Conservation (phyloP, 2,888 invertebrate genomes). For the Ormyrus nitidulus region DNA sequence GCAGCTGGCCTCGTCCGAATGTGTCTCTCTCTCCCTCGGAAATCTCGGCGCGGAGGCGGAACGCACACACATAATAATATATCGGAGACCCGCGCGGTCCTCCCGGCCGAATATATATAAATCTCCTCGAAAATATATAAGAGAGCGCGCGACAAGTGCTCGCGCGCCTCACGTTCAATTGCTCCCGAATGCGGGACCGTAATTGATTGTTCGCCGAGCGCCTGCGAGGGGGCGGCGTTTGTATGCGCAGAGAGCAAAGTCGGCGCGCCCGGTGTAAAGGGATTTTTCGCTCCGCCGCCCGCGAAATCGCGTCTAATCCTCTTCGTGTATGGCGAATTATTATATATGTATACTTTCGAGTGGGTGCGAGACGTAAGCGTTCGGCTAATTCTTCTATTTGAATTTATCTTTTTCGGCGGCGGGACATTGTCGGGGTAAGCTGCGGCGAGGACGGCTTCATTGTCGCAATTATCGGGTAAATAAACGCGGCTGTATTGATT, state of each 20-base stretch:
- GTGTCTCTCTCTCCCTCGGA: conserved; percentile 47
- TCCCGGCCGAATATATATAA: no score
- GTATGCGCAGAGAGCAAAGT: conserved; percentile 1
- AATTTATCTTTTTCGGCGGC: no score
- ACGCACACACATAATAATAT: not conserved
- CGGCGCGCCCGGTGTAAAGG: conserved; percentile 31
- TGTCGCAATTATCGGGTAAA: no score
- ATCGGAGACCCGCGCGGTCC: no score
- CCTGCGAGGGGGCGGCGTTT: not conserved
- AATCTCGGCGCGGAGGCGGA: not conserved
- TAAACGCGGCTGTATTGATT: no score
- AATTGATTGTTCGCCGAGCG: conserved; percentile 38
- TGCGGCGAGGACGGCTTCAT: no score
- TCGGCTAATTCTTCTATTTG: no score
- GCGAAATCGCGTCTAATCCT: conserved; percentile 34
- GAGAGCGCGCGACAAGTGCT: not conserved
- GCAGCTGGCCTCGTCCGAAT: conserved; percentile 82
- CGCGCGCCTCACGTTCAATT: conserved; percentile 32
- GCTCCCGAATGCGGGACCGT: conserved; percentile 14
- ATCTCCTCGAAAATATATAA: no score
- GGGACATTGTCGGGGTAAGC: no score
- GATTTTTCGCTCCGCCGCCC: conserved; percentile 39
- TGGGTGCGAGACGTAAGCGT: no score
- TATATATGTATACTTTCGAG: not conserved
- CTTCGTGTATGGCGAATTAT: conserved; percentile 16